Conservation (phyloP, 2,797 vertebrate species). For the Botia almorhae region DNA sequence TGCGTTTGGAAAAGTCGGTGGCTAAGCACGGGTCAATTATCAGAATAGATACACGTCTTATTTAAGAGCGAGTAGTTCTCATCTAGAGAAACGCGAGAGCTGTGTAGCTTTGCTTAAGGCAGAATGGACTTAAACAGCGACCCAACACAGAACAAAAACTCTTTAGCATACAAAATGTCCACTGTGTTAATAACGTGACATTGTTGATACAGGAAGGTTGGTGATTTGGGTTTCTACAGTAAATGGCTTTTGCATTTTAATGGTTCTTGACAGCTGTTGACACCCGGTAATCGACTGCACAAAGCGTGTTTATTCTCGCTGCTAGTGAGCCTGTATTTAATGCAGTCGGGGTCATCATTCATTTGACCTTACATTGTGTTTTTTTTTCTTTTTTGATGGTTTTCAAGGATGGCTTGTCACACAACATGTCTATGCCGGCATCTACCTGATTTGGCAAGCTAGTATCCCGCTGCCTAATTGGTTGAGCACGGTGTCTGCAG, state of each 20-base stretch:
- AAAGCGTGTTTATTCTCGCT: neutral
- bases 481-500: neutral
- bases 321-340: neutral
- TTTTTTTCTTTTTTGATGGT: neutral
- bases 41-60: neutral
- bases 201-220: neutral
- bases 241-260: neutral
- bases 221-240: neutral
- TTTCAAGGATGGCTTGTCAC: neutral
- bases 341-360: neutral
- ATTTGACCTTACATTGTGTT: neutral
- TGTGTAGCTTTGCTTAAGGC: neutral
- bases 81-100: too few species aligned
- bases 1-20: neutral
- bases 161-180: neutral
- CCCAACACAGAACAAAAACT: neutral
- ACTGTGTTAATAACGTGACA: neutral
- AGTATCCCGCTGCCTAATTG: neutral
- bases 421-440: neutral
- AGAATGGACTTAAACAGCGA: neutral
- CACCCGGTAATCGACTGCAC: neutral
- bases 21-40: neutral
- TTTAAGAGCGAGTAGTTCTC: neutral
- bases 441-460: neutral
- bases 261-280: neutral